Percentiles rank a stretch among this genome's conserved stretches.
These are phyloP conservation scores for Axis porcinus DNA, from an alignment of 2,113 vertebrate genomes.

Conservation along the genomic window DNA sequence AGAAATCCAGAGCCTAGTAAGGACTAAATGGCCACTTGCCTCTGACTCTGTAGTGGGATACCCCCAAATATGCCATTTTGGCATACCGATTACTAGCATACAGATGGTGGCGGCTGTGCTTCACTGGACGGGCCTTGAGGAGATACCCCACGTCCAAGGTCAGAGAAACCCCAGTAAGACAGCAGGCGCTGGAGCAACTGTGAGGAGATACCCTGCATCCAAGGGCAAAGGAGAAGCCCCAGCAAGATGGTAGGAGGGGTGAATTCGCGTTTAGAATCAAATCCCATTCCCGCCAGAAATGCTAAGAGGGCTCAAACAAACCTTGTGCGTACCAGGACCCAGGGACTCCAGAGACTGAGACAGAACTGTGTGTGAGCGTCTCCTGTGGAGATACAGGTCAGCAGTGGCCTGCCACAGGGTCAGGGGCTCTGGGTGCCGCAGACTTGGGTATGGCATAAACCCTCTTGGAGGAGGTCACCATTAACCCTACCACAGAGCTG, in stretches of 20 bases:
- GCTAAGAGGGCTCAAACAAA: background rate
- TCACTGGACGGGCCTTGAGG: background rate
- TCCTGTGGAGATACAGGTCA: background rate
- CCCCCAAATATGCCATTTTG: background rate
- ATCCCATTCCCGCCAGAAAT: background rate
- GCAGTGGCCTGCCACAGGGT: background rate
- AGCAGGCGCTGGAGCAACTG: background rate
- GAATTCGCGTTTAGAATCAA: background rate
- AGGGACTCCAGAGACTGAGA: background rate
- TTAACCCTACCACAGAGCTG: background rate
- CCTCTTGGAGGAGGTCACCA: background rate
- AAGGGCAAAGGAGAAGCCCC: background rate
- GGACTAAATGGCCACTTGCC: background rate
- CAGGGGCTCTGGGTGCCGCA: background rate
- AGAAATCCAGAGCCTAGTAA: background rate
- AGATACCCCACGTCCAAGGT: background rate
- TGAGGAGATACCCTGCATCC: fast-evolving
- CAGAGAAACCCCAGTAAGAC: background rate
- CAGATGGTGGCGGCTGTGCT: fast-evolving
- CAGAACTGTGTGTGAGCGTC: background rate
- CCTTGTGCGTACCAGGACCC: background rate
- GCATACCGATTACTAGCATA: background rate
- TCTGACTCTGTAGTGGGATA: background rate
- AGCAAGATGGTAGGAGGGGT: background rate
- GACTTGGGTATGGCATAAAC: background rate